Conservation (phyloP, 1,140 invertebrate genomes). For the Zaprionus africanus region DNA sequence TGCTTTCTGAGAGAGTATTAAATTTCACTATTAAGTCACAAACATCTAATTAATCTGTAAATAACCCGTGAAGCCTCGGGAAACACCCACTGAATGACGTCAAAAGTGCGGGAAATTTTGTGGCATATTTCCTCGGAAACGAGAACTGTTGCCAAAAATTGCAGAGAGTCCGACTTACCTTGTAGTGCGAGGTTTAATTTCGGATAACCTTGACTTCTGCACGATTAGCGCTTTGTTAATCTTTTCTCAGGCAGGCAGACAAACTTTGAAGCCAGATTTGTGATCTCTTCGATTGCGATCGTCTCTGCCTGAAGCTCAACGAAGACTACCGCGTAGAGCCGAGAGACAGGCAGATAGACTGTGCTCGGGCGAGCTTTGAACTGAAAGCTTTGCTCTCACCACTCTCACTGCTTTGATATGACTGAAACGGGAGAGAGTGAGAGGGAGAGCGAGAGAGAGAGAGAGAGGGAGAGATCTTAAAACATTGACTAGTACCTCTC, state of each 20-base stretch:
- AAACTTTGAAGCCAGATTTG: constrained; percentile 18
- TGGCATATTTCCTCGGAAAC: constrained; percentile 1
- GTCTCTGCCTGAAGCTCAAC: constrained; percentile 13
- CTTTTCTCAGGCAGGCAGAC: constrained; percentile 20
- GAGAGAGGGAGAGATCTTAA: constrained; percentile 18
- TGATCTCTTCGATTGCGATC: background rate
- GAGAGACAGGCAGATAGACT: constrained; percentile 28
- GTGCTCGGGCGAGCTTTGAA: constrained; percentile 18
- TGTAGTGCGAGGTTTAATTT: constrained; percentile 12
- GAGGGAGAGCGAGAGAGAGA: background rate
- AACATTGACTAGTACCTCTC: background rate
- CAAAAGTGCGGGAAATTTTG: constrained; percentile 9
- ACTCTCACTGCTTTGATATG: background rate
- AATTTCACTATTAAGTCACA: constrained; percentile 1
- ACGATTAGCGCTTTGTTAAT: constrained; percentile 42
- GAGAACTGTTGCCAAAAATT: constrained; percentile 7
- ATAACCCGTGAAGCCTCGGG: background rate
- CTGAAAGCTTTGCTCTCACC: constrained; percentile 27
- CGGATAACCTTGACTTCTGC: constrained; percentile 49
- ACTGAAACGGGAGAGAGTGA: background rate
- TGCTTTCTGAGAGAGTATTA: background rate
- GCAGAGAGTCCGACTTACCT: constrained; percentile 27
- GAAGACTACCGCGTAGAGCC: constrained; percentile 31
- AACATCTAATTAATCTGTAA: background rate
- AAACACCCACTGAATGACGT: constrained; percentile 28